These are phyloP conservation scores for Lipotes vexillifer DNA, from an alignment of 2,113 vertebrate species.

Conservation along the genomic window DNA sequence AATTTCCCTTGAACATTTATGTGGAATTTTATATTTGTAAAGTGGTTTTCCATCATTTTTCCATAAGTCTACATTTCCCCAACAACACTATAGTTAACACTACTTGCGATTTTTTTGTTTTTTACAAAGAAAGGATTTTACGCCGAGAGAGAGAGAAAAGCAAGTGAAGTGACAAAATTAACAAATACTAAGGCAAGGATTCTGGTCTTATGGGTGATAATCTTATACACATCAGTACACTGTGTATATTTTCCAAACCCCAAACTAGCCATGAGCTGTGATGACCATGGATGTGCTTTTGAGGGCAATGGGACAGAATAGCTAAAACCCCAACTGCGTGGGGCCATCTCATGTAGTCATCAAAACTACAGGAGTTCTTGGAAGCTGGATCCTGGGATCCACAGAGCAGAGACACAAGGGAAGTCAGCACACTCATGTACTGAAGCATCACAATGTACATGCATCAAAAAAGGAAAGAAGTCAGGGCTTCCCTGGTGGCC, in stretches of 20 bases:
- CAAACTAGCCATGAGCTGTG: neutral
- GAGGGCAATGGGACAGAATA: neutral
- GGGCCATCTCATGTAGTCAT: neutral
- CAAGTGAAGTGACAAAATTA: neutral
- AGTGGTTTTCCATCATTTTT: constrained; percentile 1
- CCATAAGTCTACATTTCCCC: neutral
- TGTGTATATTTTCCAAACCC: neutral
- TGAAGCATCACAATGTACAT: neutral
- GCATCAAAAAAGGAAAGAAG: neutral
- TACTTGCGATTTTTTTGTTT: neutral
- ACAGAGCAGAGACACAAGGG: neutral
- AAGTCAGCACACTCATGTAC: neutral
- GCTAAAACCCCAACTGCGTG: neutral
- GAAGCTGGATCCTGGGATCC: neutral
- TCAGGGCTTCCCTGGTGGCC: too few relatives aligned
- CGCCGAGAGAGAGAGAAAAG: neutral
- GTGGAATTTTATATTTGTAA: neutral
- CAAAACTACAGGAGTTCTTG: neutral
- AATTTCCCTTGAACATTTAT: neutral
- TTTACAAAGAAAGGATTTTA: neutral
- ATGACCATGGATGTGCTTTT: neutral
- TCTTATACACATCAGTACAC: neutral
- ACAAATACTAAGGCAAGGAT: neutral
- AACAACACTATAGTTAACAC: neutral
- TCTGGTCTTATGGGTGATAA: neutral